These are phyloP conservation scores for Cylindroiulus punctatus DNA, from an alignment of 2,888 invertebrate species.

Conservation along the genomic window DNA sequence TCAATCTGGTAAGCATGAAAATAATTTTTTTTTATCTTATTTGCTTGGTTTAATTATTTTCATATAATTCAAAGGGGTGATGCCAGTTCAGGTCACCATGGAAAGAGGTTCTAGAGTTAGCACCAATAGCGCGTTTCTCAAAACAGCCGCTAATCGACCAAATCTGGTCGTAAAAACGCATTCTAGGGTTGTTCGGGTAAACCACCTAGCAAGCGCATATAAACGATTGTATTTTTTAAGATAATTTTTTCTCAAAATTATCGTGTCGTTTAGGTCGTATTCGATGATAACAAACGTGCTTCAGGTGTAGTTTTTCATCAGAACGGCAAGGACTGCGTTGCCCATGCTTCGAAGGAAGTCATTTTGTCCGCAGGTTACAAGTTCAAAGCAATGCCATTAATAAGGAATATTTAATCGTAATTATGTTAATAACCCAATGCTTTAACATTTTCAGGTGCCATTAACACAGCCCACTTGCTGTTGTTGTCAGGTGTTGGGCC, in stretches of 20 bases:
- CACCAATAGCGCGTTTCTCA: not conserved
- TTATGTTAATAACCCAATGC: not conserved
- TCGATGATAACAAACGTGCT: slow-evolving; percentile 52
- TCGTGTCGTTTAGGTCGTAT: slow-evolving; percentile 41
- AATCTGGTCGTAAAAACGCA: not conserved
- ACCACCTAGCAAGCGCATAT: not conserved
- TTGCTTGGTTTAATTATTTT: not conserved
- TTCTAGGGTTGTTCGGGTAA: not conserved
- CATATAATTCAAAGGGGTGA: not conserved
- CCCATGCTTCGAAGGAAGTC: slow-evolving; percentile 53
- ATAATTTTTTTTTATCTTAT: no score
- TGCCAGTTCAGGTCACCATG: not conserved
- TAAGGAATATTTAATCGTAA: no score
- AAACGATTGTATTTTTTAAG: not conserved
- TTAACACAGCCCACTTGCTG: slow-evolving; percentile 46
- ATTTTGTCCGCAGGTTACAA: slow-evolving; percentile 52
- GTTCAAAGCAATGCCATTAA: not conserved
- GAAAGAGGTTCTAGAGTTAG: not conserved
- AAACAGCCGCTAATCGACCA: not conserved
- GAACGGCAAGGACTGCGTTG: slow-evolving; percentile 12
- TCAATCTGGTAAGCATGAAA: slow-evolving; percentile 60
- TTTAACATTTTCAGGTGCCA: slow-evolving; percentile 8
- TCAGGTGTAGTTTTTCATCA: slow-evolving; percentile 52
- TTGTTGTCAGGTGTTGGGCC: slow-evolving; percentile 58
- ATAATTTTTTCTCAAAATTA: not conserved